phyloP scores from a whole-genome alignment of 1,140 invertebrate species.

The Nasonia longicornis region DNA sequence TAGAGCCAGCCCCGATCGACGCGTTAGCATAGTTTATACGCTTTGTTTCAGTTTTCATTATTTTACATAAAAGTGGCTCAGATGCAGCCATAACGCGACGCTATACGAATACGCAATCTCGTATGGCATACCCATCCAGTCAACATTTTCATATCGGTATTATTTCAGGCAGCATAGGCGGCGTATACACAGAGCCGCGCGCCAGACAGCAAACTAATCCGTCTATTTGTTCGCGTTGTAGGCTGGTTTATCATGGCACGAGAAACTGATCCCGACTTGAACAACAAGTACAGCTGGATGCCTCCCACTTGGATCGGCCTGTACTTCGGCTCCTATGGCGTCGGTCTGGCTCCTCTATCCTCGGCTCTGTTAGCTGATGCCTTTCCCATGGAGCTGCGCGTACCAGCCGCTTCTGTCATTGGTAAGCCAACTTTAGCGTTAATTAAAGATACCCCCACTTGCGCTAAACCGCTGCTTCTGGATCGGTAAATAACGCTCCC shows the following conservation, averaged over 20 bases:
- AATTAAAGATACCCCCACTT: not conserved
- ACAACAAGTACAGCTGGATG: conserved; percentile 67
- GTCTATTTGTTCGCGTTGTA: conserved; percentile 40
- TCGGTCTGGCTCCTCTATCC: conserved; percentile 73
- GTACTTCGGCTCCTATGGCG: conserved; percentile 68
- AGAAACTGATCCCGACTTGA: conserved; percentile 56
- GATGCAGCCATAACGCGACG: too few relatives aligned
- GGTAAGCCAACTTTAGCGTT: conserved; percentile 9
- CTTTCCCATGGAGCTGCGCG: conserved; percentile 70
- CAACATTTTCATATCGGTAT: not conserved
- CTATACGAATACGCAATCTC: not conserved
- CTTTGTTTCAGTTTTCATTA: not conserved
- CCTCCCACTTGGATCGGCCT: conserved; percentile 71
- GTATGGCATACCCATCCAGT: not conserved
- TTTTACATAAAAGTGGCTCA: too few relatives aligned
- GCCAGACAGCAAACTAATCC: not conserved
- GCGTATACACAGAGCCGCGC: too few relatives aligned
- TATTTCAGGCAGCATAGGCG: not conserved
- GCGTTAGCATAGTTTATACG: not conserved
- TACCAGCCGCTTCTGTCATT: conserved; percentile 67
- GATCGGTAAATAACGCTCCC: not conserved
- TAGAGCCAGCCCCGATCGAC: not conserved
- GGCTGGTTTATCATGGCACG: conserved; percentile 56
- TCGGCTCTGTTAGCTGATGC: conserved; percentile 74
- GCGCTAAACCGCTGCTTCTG: not conserved